Percentiles rank a stretch among this genome's conserved stretches.
Conservation (phyloP, 2,113 vertebrate genomes). For the Onychostruthus taczanowskii region DNA sequence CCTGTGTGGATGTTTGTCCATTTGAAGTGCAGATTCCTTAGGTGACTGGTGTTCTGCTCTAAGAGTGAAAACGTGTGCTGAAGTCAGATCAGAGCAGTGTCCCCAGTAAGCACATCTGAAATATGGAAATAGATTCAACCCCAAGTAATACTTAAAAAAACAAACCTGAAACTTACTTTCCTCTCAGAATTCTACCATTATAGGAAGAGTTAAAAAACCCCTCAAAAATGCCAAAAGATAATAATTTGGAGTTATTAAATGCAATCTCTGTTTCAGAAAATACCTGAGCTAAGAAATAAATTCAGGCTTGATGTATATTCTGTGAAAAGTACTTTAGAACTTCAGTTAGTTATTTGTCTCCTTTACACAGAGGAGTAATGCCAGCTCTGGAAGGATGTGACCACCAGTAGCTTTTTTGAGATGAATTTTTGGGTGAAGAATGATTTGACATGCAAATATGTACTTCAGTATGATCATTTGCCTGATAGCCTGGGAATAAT, state of each 20-base stretch:
- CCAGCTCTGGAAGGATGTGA: not conserved
- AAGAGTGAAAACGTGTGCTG: not conserved
- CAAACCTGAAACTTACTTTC: not conserved
- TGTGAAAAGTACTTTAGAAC: not conserved
- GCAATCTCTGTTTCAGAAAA: not conserved
- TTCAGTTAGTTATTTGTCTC: not conserved
- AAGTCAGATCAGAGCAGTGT: not conserved
- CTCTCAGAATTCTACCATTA: not conserved
- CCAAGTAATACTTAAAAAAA: not conserved
- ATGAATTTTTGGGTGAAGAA: not conserved
- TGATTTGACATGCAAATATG: not conserved
- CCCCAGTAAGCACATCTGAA: not conserved
- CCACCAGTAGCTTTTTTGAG: not conserved
- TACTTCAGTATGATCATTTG: not conserved
- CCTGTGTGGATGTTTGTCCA: not conserved
- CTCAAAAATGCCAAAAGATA: not conserved
- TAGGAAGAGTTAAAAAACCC: not conserved
- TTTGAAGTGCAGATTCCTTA: not conserved
- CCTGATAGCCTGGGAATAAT: not conserved
- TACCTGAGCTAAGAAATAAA: not conserved
- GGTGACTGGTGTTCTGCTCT: not conserved
- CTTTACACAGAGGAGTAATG: not conserved
- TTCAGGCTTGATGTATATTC: not conserved
- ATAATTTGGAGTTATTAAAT: not conserved
- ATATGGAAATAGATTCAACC: not conserved